Evolutionary conservation across 2,797 vertebrate genomes (phyloP).

Genomic region (Psittacula echo): DNA sequence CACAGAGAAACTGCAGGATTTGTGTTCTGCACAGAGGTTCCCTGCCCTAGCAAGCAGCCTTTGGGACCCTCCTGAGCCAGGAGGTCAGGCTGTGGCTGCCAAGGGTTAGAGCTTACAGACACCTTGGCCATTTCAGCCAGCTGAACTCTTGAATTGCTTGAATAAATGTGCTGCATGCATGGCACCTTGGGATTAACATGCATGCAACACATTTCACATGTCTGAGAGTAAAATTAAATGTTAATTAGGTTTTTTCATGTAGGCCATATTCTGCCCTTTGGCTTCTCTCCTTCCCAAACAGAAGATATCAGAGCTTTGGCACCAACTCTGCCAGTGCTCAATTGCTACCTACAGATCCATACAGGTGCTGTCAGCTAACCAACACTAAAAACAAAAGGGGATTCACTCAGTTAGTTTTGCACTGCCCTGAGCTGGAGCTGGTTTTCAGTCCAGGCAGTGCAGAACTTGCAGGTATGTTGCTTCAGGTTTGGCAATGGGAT

Average conservation of each 20-base stretch:
- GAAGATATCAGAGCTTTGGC: not conserved
- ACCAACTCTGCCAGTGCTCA: not conserved
- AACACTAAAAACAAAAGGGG: not conserved
- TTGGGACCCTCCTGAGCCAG: not conserved
- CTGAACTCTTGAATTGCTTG: not conserved
- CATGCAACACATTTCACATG: not conserved
- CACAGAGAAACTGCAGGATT: not conserved
- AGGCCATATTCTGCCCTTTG: not conserved
- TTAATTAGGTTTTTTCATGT: rapidly evolving
- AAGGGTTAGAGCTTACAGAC: not conserved
- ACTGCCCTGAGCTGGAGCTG: not conserved
- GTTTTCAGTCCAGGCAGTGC: not conserved
- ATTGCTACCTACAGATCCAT: not conserved
- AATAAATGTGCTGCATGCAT: not conserved
- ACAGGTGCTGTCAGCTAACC: not conserved
- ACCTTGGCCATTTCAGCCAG: not conserved
- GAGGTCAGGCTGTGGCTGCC: not conserved
- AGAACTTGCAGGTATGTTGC: not conserved
- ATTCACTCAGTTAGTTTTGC: not conserved
- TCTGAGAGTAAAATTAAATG: not conserved
- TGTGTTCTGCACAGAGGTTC: not conserved
- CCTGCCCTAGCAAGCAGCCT: not conserved
- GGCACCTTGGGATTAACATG: not conserved
- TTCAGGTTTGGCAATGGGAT: not conserved
- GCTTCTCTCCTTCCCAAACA: not conserved